These are phyloP conservation scores for Artibeus lituratus DNA, from an alignment of 2,797 vertebrate genomes.

Conservation along the genomic window DNA sequence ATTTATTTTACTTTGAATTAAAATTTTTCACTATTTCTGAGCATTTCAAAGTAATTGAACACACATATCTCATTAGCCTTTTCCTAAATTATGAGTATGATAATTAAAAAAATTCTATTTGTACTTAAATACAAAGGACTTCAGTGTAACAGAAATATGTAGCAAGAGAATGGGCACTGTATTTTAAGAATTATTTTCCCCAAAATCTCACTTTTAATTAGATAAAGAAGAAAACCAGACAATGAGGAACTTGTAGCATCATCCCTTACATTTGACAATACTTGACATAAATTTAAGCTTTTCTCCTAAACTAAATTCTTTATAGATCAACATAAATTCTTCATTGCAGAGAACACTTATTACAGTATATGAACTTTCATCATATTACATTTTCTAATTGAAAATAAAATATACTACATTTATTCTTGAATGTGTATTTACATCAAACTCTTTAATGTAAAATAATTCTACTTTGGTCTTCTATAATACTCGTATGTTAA, in stretches of 20 bases:
- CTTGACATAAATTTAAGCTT: neutral
- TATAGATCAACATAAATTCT: neutral
- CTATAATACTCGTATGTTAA: neutral
- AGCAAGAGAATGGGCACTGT: neutral
- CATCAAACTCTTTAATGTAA: neutral
- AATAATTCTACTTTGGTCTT: neutral
- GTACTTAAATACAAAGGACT: neutral
- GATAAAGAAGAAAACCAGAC: neutral
- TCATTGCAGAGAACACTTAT: neutral
- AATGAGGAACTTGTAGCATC: neutral
- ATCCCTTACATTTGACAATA: neutral
- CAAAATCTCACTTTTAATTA: neutral
- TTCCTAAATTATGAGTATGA: neutral
- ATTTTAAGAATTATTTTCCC: neutral
- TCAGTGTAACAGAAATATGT: neutral
- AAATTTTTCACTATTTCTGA: neutral
- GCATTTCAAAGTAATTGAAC: neutral
- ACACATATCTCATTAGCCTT: neutral
- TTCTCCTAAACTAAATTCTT: neutral
- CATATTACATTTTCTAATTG: neutral
- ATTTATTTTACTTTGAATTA: neutral
- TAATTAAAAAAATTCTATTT: neutral
- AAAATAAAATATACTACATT: neutral
- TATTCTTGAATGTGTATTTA: neutral
- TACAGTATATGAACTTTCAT: neutral